Conservation (phyloP, 2,113 vertebrate genomes). For the Etheostoma cragini region DNA sequence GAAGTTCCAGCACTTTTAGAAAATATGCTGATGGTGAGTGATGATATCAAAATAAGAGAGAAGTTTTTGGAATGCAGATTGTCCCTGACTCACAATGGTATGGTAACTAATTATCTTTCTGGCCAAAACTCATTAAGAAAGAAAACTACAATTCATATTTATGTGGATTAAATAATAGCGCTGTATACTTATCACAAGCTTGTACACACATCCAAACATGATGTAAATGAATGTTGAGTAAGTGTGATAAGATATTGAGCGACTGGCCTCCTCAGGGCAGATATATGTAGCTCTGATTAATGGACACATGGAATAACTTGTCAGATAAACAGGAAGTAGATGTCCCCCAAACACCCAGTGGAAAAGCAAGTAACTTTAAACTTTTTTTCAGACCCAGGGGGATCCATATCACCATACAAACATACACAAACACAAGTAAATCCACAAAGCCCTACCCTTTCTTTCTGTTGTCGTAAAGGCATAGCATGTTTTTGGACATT, state of each 20-base stretch:
- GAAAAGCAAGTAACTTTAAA: neutral
- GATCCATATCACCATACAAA: no score
- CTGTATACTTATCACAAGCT: neutral
- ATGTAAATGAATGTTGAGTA: slow-evolving; percentile 1
- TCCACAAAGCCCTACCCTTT: slow-evolving; percentile 23
- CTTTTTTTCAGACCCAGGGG: no score
- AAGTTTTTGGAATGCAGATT: slow-evolving; percentile 7
- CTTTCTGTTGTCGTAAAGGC: slow-evolving; percentile 21
- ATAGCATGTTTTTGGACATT: slow-evolving; percentile 19
- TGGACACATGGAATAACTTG: slow-evolving; percentile 52
- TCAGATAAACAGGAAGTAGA: slow-evolving; percentile 21
- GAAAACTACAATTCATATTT: neutral
- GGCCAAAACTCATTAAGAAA: neutral
- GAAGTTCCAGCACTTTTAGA: slow-evolving; percentile 48
- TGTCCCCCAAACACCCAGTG: slow-evolving; percentile 32
- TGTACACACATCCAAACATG: neutral
- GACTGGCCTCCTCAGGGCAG: slow-evolving; percentile 19
- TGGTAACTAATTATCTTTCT: neutral
- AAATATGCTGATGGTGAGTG: slow-evolving; percentile 26
- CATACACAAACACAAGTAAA: neutral
- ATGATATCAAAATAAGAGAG: slow-evolving; percentile 36
- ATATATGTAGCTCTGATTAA: slow-evolving; percentile 48
- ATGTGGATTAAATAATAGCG: slow-evolving; percentile 3
- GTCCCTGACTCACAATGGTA: neutral
- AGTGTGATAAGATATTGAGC: slow-evolving; percentile 36